Base-by-base conservation (phyloP, 2,113 vertebrate species). In the Pangasianodon hypophthalmus region DNA sequence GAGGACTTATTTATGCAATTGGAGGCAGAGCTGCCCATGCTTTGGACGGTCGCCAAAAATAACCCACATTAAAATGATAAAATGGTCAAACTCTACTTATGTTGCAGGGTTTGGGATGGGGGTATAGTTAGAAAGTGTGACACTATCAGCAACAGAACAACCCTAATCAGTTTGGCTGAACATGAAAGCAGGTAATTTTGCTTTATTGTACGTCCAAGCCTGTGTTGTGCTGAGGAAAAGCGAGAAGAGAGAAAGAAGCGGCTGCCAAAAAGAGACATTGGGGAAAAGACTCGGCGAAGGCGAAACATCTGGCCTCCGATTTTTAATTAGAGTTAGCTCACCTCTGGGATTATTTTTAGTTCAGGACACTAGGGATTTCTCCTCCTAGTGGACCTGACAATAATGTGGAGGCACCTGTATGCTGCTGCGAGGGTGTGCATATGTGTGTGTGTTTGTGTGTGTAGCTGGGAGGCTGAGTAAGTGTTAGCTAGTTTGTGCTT, bases 191-290 rank as follows among this genome's bases (percentile, higher is more conserved):
- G 84, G 91, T 90, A 85, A 88, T 92, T 92, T 93, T 92, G 73
- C 93, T 96, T 96, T 96, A 94, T 95, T 96, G 93, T 94, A 93
- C 91, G 92, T 95, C 95, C 95, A 96, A 95, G 95, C 87, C 93
- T 93, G 91, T 94, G 92, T 93, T 93, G 92, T 91, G 93, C 94
- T 92, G 84, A 84, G 88, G 90, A 84, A 94, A 92, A 90, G 89
- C 89, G 82, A 94, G 92, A 91, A 90, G 86, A 94, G 92, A 92
- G 92, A 90, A 91, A 91, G 75, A 67, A 88, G 32, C 29, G n/a
- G 82, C 93, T 95, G 95, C 95, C 95, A 96, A 94, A 88, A 86
- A 87, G 90, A 93, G 88, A 92, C 94, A 90, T 92, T 81, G 37
- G 95, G 94, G 95, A 93, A 93, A 93, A 92, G 89, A 93, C 84